Evolutionary conservation across 2,797 vertebrate species (phyloP).

Genomic region (Rousettus madagascariensis): DNA sequence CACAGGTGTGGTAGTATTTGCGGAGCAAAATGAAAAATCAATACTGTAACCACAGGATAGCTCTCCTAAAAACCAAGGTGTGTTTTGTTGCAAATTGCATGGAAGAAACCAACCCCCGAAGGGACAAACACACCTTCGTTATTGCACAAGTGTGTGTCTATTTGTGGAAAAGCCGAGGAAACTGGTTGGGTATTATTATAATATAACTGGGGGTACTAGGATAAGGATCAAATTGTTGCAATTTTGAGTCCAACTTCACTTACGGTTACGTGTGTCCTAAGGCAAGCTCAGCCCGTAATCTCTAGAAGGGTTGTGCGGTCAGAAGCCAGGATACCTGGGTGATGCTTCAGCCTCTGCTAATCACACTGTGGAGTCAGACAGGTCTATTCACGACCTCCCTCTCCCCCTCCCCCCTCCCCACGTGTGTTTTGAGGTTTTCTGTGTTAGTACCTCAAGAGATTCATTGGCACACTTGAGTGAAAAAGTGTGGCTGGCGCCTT

Average conservation of each 20-base stretch:
- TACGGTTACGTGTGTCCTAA: not conserved
- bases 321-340: not conserved
- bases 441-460: not conserved
- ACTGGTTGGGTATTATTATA: not conserved
- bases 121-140: conserved; percentile 70
- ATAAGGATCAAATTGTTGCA: conserved; percentile 34
- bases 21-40: conserved; percentile 51
- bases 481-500: not conserved
- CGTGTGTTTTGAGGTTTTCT: not conserved
- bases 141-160: not conserved
- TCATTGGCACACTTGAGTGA: not conserved
- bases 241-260: conserved; percentile 13
- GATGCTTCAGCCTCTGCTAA: not conserved
- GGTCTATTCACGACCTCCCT: not conserved
- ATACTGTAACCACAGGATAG: conserved; percentile 29
- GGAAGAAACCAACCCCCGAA: conserved; percentile 75
- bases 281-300: not conserved
- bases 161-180: not conserved
- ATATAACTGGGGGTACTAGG: not conserved
- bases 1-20: conserved; percentile 19
- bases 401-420: no score
- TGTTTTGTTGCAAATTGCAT: conserved; percentile 76
- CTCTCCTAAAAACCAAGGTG: conserved; percentile 72
- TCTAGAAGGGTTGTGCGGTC: not conserved
- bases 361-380: not conserved